These are phyloP conservation scores for Turritopsis rubra DNA, from an alignment of 30 jellyfish, hydroid and myxozoan genomes.

Conservation along the genomic window DNA sequence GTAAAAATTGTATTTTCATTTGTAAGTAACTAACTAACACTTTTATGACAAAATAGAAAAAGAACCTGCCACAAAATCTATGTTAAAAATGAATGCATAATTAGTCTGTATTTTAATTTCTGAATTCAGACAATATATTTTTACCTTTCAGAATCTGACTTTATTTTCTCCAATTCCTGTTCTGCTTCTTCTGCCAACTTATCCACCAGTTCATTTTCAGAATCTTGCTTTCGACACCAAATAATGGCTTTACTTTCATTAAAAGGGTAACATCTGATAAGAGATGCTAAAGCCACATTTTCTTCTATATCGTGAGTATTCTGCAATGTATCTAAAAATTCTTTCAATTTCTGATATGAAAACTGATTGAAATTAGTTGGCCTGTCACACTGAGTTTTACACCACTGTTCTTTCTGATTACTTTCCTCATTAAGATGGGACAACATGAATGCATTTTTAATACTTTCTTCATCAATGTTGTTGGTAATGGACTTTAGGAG, in stretches of 20 bases:
- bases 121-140: too few species aligned
- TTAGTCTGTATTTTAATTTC: too few species aligned
- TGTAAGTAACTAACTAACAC: too few species aligned
- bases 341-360: neutral
- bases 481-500: slow-evolving; percentile 34
- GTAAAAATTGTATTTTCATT: too few species aligned
- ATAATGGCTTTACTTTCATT: slow-evolving; percentile 17
- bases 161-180: slow-evolving; percentile 22
- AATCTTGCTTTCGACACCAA: slow-evolving; percentile 33
- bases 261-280: slow-evolving; percentile 23
- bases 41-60: too few species aligned
- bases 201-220: slow-evolving; percentile 8
- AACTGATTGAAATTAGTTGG: slow-evolving; percentile 30
- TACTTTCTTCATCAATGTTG: slow-evolving; percentile 8
- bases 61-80: neutral
- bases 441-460: neutral
- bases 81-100: neutral
- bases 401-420: neutral
- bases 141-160: neutral
- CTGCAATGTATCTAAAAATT: slow-evolving; percentile 9
- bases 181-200: slow-evolving; percentile 28
- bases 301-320: neutral
- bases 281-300: slow-evolving; percentile 61
- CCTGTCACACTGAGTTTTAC: neutral
- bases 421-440: slow-evolving; percentile 31